Percentiles rank a stretch among this genome's conserved stretches.
These are phyloP conservation scores for Mechanitis mazaeus DNA, from an alignment of 2,888 invertebrate genomes.

Conservation along the genomic window DNA sequence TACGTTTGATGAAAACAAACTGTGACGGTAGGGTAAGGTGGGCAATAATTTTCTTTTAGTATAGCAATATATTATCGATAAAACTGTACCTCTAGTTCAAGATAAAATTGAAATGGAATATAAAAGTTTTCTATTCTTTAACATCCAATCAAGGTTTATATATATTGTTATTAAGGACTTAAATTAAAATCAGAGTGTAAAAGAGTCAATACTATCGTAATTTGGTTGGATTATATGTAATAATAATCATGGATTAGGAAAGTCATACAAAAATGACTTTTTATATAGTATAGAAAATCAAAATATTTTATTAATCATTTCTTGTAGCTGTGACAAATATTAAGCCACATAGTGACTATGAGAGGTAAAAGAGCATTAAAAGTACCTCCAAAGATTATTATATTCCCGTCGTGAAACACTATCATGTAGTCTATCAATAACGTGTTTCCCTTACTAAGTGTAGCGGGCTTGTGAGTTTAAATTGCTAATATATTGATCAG, in stretches of 20 bases:
- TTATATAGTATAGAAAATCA: too few relatives aligned
- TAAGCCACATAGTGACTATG: neutral
- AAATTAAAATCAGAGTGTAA: too few relatives aligned
- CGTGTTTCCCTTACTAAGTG: conserved; percentile 47
- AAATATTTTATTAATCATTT: too few relatives aligned
- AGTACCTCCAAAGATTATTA: conserved; percentile 15
- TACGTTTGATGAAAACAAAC: conserved; percentile 27
- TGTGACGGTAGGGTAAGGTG: conserved; percentile 19
- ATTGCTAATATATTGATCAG: conserved; percentile 52
- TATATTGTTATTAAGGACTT: too few relatives aligned
- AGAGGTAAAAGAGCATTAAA: neutral
- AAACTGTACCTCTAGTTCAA: neutral
- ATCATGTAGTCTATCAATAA: conserved; percentile 44
- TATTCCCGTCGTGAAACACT: conserved; percentile 21
- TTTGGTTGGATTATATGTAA: too few relatives aligned
- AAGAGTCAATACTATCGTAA: too few relatives aligned
- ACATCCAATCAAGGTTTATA: too few relatives aligned
- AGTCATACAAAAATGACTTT: too few relatives aligned
- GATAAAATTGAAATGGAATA: conserved; percentile 1
- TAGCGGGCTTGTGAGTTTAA: conserved; percentile 39
- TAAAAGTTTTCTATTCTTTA: neutral
- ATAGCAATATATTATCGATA: conserved; percentile 5
- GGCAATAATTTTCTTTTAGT: conserved; percentile 21
- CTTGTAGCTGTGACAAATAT: neutral
- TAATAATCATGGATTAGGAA: too few relatives aligned